A percentile compares a stretch with the other conserved stretches of the same genome.
These are phyloP conservation scores for Drosophila subsilvestris DNA, from an alignment of 2,888 invertebrate species.

Conservation along the genomic window DNA sequence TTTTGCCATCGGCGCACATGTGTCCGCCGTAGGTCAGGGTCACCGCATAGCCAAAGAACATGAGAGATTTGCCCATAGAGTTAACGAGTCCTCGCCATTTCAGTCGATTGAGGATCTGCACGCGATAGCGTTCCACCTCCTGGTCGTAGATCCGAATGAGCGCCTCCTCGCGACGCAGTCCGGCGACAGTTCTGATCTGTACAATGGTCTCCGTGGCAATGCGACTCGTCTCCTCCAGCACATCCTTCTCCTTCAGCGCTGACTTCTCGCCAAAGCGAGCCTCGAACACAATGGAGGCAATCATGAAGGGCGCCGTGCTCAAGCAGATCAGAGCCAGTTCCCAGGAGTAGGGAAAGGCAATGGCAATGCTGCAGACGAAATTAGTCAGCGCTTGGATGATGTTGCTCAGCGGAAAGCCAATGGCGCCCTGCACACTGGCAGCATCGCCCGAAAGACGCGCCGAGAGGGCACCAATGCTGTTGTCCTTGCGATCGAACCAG, in stretches of 20 bases:
- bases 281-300: conserved; percentile 88
- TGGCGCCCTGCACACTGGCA: conserved; percentile 89
- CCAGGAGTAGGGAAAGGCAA: conserved; percentile 88
- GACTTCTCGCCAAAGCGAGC: conserved; percentile 87
- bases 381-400: conserved; percentile 88
- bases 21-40: conserved; percentile 90
- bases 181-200: conserved; percentile 89
- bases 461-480: conserved; percentile 89
- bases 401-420: conserved; percentile 88
- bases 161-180: conserved; percentile 86
- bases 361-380: conserved; percentile 86
- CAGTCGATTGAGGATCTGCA: conserved; percentile 85
- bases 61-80: conserved; percentile 88
- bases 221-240: conserved; percentile 88
- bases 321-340: conserved; percentile 89
- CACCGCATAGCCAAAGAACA: conserved; percentile 89
- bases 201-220: conserved; percentile 90
- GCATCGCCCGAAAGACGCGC: conserved; percentile 89
- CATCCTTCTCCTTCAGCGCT: conserved; percentile 86
- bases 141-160: conserved; percentile 86
- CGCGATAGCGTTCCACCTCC: conserved; percentile 85
- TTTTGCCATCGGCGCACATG: conserved; percentile 87
- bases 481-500: conserved; percentile 89
- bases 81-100: conserved; percentile 88
- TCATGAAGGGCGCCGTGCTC: conserved; percentile 88